Conservation (phyloP, 2,888 invertebrate species). For the Lasius fuliginosus region DNA sequence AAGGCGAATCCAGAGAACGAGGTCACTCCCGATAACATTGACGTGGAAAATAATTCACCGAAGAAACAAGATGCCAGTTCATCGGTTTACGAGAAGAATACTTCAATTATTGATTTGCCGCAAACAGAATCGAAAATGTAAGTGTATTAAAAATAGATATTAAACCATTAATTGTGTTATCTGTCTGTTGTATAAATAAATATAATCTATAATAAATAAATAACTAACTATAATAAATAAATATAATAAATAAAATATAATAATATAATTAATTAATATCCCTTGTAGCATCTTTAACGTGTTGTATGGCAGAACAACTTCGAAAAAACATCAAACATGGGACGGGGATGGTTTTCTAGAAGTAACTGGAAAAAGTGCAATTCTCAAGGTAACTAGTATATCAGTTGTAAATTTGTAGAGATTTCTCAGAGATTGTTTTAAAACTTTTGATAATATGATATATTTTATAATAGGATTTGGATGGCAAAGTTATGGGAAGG, state of each 20-base stretch:
- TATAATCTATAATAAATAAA: too few relatives aligned
- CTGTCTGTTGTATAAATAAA: slow-evolving; percentile 14
- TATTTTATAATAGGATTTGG: slow-evolving; percentile 84
- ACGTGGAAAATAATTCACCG: neutral
- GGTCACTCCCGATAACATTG: neutral
- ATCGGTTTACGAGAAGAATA: slow-evolving; percentile 7
- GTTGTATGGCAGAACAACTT: slow-evolving; percentile 89
- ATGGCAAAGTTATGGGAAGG: slow-evolving; percentile 88
- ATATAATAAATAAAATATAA: too few relatives aligned
- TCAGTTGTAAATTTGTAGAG: neutral
- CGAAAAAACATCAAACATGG: slow-evolving; percentile 91
- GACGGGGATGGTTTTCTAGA: slow-evolving; percentile 90
- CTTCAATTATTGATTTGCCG: neutral
- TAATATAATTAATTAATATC: neutral
- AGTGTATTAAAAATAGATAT: neutral
- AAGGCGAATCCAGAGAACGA: slow-evolving; percentile 9
- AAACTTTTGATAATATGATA: neutral
- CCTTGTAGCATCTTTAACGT: slow-evolving; percentile 79
- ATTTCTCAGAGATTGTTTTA: neutral
- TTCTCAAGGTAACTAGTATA: slow-evolving; percentile 83
- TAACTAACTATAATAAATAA: too few relatives aligned
- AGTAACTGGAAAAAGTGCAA: slow-evolving; percentile 82
- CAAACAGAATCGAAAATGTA: slow-evolving; percentile 54
- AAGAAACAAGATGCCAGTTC: neutral
- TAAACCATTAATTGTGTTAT: neutral